Conservation (phyloP, 2,797 vertebrate genomes). For the Galaxias olidus region DNA sequence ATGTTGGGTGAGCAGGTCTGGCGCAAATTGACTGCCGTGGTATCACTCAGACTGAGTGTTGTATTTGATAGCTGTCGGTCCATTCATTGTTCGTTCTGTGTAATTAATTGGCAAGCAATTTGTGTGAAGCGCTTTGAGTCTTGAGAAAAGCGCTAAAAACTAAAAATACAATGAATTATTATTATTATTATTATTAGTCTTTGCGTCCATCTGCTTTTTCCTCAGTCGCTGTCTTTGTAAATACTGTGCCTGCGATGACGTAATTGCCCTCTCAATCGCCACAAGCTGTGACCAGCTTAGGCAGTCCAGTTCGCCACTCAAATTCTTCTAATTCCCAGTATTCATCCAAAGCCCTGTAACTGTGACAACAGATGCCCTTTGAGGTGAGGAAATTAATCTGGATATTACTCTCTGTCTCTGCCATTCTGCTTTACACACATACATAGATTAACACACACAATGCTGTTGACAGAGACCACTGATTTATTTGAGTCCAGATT, state of each 20-base stretch:
- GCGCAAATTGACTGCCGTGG: no score
- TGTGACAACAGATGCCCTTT: constrained; percentile 18
- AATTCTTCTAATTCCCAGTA: constrained; percentile 22
- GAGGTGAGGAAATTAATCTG: constrained; percentile 36
- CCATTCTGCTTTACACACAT: constrained; percentile 2
- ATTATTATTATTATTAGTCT: constrained; percentile 24
- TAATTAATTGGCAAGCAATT: no score
- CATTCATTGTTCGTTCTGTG: no score
- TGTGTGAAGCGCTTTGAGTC: no score
- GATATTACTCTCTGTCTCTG: constrained; percentile 19
- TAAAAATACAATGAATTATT: no score
- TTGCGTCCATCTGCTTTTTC: constrained; percentile 7
- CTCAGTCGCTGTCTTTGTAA: constrained; percentile 28
- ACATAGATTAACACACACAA: constrained; percentile 13
- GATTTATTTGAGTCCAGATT: neutral
- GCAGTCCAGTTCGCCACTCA: constrained; percentile 18
- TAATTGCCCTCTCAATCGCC: constrained; percentile 13
- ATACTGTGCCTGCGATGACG: constrained; percentile 11
- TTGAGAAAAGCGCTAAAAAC: no score
- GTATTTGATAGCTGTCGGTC: no score
- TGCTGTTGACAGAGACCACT: neutral
- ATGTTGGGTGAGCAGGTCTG: no score
- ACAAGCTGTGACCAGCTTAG: constrained; percentile 11
- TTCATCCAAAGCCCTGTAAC: constrained; percentile 24
- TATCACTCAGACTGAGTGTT: no score